Base-by-base conservation (phyloP, 2,888 invertebrate species). In the Drosophila diplacantha region DNA sequence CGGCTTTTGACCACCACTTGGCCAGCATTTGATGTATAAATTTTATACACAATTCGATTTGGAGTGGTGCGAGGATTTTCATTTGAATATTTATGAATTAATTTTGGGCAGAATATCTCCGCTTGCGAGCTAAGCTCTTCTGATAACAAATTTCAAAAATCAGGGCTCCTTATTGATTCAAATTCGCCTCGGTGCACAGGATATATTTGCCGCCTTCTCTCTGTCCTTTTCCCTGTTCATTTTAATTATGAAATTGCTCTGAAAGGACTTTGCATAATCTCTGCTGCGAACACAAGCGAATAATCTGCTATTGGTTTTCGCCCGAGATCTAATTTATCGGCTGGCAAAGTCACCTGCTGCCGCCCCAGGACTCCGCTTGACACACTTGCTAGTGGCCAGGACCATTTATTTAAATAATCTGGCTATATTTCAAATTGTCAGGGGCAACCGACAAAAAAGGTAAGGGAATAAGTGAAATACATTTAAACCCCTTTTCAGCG, bases 31-130 rank as follows among this genome's bases (percentile, higher is more conserved):
- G 69, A 67, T 75, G 66, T 69, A 77, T 69, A 83, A 63, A 72
- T 78, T 57, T 78, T 78, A 69, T 81, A 70, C 73, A 72, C 78
- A 83, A 83, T 81, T 83, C 81, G 79, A 81, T 81, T 81, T 78
- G 73, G 70, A 46, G 64, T 55, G 53, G 69, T 46, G 50, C 58
- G 79, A 71, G 73, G 81, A 55, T 73, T 78, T 75, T 69, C 75
- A 83, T 83, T 81, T 78, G 75, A 83, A 78, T 78, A 78, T 83
- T 78, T 78, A 81, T 78, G 79, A 72, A 71, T 77, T 68, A 61
- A 50, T 65, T 68, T 62, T 37, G 18, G 24, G 29, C 46, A 3
- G 16, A 18, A 37, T 32, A 34, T 34, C 24, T n/a, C n/a, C 3
- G 14, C 7, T 34, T n/a, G n/a, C 16, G 5, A 2, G 35, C 35